Evolutionary conservation across 2,888 invertebrate genomes (phyloP).

Genomic region (Ceriagrion tenellum): DNA sequence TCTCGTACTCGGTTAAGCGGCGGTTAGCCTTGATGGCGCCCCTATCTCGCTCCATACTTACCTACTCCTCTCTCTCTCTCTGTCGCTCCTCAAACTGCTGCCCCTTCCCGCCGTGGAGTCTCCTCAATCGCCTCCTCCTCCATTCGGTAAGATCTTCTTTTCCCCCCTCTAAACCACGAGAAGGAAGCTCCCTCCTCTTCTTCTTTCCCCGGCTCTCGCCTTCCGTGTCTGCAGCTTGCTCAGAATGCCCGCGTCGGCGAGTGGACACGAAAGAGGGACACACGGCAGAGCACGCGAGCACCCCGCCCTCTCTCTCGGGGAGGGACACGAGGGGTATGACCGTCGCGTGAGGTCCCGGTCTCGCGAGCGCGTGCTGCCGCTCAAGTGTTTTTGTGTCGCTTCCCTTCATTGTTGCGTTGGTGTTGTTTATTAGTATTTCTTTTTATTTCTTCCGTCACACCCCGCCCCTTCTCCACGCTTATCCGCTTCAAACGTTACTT

Average conservation of each 20-base stretch:
- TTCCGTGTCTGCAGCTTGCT: not conserved
- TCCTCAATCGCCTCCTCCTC: not conserved
- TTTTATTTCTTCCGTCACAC: not conserved
- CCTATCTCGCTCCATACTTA: not conserved
- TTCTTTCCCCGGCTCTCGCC: not conserved
- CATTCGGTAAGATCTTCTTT: not conserved
- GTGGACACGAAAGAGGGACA: not conserved
- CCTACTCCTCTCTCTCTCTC: too few relatives aligned
- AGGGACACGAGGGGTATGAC: not conserved
- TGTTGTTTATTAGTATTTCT: not conserved
- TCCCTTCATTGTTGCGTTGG: not conserved
- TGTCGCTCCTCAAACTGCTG: not conserved
- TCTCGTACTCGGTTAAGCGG: conserved; percentile 16
- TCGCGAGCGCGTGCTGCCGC: not conserved
- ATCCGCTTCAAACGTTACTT: not conserved
- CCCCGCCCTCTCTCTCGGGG: not conserved
- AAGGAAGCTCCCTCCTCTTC: not conserved
- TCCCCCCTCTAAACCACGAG: not conserved
- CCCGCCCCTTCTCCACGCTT: not conserved
- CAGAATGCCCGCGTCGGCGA: not conserved
- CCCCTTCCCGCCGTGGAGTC: not conserved
- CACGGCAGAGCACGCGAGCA: not conserved
- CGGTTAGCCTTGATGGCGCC: not conserved
- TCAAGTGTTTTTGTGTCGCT: conserved; percentile 8
- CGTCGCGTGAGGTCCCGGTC: conserved; percentile 11